Percentiles rank a stretch among this genome's conserved stretches.
phyloP scores from a whole-genome alignment of 1,140 invertebrate species.

The Physella acuta region DNA sequence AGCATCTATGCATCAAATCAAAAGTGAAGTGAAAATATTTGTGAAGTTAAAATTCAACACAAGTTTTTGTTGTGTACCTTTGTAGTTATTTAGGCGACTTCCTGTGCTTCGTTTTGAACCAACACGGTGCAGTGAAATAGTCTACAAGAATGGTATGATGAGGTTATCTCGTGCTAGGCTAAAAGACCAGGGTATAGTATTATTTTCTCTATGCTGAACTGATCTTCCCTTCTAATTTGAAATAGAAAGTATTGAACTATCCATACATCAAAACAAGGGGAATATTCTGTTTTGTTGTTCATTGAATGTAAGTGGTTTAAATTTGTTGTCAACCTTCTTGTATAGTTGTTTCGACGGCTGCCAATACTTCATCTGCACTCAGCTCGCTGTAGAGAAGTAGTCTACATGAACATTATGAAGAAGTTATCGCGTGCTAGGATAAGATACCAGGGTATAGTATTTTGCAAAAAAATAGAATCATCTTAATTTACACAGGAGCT shows the following conservation, averaged over 20 bases:
- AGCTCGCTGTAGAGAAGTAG: constrained; percentile 6
- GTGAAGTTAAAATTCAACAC: too few relatives aligned
- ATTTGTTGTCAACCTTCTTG: neutral
- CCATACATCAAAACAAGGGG: neutral
- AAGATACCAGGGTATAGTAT: constrained; percentile 15
- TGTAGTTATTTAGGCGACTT: neutral
- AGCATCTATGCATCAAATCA: neutral
- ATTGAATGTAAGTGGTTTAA: too few relatives aligned
- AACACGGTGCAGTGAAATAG: neutral
- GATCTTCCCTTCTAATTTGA: too few relatives aligned
- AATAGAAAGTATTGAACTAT: too few relatives aligned
- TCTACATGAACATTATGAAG: constrained; percentile 20
- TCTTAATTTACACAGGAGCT: too few relatives aligned
- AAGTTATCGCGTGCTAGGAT: constrained; percentile 18
- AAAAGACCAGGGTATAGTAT: neutral
- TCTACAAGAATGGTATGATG: constrained; percentile 1
- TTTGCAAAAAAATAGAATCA: too few relatives aligned
- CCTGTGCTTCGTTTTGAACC: neutral
- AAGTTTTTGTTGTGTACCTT: neutral
- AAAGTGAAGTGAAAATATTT: neutral
- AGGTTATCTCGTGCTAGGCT: neutral
- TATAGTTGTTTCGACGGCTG: constrained; percentile 14
- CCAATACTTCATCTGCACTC: constrained; percentile 3
- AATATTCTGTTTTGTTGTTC: too few relatives aligned
- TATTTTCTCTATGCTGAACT: too few relatives aligned